Conservation (phyloP, 1,140 invertebrate genomes). For the Rhagoletis pomonella region DNA sequence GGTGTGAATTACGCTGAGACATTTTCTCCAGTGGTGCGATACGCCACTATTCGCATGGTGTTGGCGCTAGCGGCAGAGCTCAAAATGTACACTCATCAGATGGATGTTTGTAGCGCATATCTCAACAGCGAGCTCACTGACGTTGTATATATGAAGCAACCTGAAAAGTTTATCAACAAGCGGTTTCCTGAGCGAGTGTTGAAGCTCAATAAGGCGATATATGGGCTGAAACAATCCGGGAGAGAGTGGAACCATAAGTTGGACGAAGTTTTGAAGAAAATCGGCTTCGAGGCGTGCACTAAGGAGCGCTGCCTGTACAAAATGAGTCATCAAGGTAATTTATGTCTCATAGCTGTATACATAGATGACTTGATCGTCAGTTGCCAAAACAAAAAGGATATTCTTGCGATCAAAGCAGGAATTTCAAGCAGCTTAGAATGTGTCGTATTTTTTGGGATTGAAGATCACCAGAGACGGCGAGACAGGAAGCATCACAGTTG, state of each 20-base stretch:
- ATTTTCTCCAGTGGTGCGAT: too few relatives aligned
- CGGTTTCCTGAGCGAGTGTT: too few relatives aligned
- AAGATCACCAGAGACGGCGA: conserved; percentile 60
- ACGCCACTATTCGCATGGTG: neutral
- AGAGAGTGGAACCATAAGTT: too few relatives aligned
- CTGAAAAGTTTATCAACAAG: neutral
- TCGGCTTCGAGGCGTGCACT: conserved; percentile 50
- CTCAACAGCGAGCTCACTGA: neutral
- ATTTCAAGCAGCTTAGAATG: conserved; percentile 64
- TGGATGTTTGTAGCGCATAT: neutral
- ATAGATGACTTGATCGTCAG: conserved; percentile 66
- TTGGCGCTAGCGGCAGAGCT: neutral
- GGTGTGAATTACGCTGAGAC: too few relatives aligned
- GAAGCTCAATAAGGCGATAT: too few relatives aligned
- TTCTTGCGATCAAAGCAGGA: conserved; percentile 60
- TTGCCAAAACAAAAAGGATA: conserved; percentile 53
- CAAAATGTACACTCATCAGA: neutral
- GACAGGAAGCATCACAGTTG: conserved; percentile 17
- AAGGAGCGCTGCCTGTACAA: conserved; percentile 69
- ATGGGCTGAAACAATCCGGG: too few relatives aligned
- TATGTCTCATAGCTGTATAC: conserved; percentile 57
- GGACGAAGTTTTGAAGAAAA: too few relatives aligned
- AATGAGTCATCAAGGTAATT: conserved; percentile 37
- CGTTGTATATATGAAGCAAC: neutral
- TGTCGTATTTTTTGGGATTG: conserved; percentile 66